Percentiles rank a stretch among this genome's conserved stretches.
phyloP scores from a whole-genome alignment of 2,888 invertebrate species.

The Leuctra nigra region DNA sequence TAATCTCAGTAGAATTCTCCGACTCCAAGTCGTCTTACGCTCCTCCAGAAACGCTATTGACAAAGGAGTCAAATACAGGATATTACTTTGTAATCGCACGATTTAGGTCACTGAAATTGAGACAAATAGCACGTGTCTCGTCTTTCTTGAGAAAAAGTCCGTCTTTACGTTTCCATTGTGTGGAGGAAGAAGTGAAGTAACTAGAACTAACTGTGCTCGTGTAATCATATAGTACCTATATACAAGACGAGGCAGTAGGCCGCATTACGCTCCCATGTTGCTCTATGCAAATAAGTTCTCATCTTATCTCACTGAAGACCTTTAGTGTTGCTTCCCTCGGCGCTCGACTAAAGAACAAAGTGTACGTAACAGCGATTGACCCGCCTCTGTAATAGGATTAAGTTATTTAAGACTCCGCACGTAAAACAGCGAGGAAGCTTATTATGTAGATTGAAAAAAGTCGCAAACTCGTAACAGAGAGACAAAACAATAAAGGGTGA shows the following conservation, averaged over 20 bases:
- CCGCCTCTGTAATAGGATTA: conserved; percentile 12
- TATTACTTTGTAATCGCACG: conserved; percentile 10
- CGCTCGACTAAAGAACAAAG: background rate
- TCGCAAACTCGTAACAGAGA: background rate
- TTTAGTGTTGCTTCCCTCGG: background rate
- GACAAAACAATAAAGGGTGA: conserved; percentile 10
- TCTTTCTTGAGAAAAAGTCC: background rate
- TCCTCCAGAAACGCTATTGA: too few species aligned
- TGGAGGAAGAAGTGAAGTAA: conserved; percentile 1
- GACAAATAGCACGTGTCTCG: background rate
- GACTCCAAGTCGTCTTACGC: too few species aligned
- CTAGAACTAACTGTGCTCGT: conserved; percentile 2
- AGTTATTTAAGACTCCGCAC: conserved; percentile 12
- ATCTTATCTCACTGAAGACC: background rate
- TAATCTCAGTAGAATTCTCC: too few species aligned
- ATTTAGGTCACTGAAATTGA: conserved; percentile 11
- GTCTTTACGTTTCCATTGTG: background rate
- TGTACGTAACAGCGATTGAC: conserved; percentile 10
- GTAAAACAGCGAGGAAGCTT: conserved; percentile 12
- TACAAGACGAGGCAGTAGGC: too few species aligned
- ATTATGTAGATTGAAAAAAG: conserved; percentile 12
- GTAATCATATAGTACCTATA: background rate
- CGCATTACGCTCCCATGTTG: too few species aligned
- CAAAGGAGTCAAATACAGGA: background rate
- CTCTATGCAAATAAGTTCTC: conserved; percentile 7